Percentiles rank a stretch among this genome's conserved stretches.
phyloP scores from a whole-genome alignment of 1,140 invertebrate species.

The Limonius californicus region DNA sequence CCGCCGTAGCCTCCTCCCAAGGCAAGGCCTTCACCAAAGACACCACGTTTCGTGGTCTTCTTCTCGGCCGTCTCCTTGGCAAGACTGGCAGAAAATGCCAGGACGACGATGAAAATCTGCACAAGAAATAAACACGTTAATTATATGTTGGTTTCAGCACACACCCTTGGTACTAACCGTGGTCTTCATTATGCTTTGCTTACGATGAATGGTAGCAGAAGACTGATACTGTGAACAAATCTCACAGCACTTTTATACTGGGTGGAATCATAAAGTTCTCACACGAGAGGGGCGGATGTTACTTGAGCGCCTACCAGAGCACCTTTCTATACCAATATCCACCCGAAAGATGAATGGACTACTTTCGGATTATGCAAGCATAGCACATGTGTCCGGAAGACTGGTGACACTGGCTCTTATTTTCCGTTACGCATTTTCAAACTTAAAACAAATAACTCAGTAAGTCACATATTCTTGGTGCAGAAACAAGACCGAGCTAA shows the following conservation, averaged over 20 bases:
- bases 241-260: constrained; percentile 2
- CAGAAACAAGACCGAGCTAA: too few relatives aligned
- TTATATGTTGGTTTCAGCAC: constrained; percentile 10
- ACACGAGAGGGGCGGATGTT: constrained; percentile 27
- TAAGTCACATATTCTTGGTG: too few relatives aligned
- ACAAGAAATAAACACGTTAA: constrained; percentile 9
- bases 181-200: constrained; percentile 34
- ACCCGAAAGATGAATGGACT: constrained; percentile 18
- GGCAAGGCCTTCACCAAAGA: constrained; percentile 25
- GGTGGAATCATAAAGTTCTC: constrained; percentile 5
- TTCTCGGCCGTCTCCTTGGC: constrained; percentile 21
- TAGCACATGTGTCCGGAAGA: constrained; percentile 13
- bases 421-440: too few relatives aligned
- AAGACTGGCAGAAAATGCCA: constrained; percentile 19
- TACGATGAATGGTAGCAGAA: constrained; percentile 27
- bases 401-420: too few relatives aligned
- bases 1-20: constrained; percentile 15
- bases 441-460: too few relatives aligned
- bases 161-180: constrained; percentile 34
- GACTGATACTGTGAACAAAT: constrained; percentile 29
- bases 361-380: constrained; percentile 14
- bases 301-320: constrained; percentile 16
- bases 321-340: constrained; percentile 25
- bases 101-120: background rate
- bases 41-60: constrained; percentile 40